Conservation (phyloP, 2,113 vertebrate genomes). For the Platichthys stellatus region DNA sequence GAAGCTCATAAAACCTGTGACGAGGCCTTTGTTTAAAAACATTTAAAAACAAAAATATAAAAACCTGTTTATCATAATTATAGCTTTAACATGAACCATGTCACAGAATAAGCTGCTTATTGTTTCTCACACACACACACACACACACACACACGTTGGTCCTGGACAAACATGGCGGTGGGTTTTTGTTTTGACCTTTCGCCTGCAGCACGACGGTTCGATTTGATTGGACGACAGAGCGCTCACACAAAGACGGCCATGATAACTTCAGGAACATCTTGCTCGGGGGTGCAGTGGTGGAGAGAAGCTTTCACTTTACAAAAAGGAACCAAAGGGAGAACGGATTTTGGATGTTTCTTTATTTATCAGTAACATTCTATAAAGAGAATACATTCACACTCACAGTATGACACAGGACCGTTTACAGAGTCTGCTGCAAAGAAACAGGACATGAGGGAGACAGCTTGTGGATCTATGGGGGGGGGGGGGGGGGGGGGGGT, state of each 20-base stretch:
- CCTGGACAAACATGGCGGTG: too few species aligned
- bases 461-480: slow-evolving; percentile 67
- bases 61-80: too few species aligned
- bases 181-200: too few species aligned
- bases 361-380: slow-evolving; percentile 82
- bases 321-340: slow-evolving; percentile 70
- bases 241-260: neutral
- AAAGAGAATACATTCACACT: slow-evolving; percentile 83
- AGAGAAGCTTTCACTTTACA: slow-evolving; percentile 44
- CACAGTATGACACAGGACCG: slow-evolving; percentile 82
- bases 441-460: slow-evolving; percentile 67
- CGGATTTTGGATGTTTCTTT: slow-evolving; percentile 77
- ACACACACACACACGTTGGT: too few species aligned
- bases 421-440: slow-evolving; percentile 73
- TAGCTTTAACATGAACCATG: too few species aligned
- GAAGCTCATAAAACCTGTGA: too few species aligned
- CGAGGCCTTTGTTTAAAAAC: too few species aligned
- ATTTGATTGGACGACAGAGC: neutral
- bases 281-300: slow-evolving; percentile 70
- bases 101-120: too few species aligned
- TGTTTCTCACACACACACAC: too few species aligned
- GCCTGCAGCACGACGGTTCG: too few species aligned
- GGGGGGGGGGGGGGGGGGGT: slow-evolving; percentile 32
- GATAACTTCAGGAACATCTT: slow-evolving; percentile 76
- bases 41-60: too few species aligned